Conservation (phyloP, 2,888 invertebrate genomes). For the Eulithis testata region DNA sequence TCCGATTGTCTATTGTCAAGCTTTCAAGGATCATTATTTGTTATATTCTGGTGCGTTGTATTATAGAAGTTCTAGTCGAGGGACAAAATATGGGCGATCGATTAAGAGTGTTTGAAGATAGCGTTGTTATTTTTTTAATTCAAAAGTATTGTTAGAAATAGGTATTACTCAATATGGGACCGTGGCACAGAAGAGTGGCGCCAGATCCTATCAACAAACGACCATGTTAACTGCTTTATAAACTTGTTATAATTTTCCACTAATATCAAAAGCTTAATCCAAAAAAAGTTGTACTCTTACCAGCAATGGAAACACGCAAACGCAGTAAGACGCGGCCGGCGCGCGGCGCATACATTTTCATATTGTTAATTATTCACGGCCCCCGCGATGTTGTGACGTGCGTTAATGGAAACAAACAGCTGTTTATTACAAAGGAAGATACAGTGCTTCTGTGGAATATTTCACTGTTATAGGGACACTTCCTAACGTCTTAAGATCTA, state of each 20-base stretch:
- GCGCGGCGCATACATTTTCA: constrained; percentile 36
- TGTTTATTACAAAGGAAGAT: constrained; percentile 30
- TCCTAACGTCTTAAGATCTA: not conserved
- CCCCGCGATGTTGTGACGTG: constrained; percentile 15
- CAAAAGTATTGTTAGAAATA: too few species aligned
- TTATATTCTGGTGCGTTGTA: too few species aligned
- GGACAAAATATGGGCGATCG: too few species aligned
- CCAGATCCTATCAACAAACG: too few species aligned
- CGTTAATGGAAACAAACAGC: constrained; percentile 28
- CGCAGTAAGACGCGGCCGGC: constrained; percentile 5
- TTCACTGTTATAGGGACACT: constrained; percentile 17
- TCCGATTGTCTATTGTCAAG: not conserved
- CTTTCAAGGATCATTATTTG: too few species aligned
- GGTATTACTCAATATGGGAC: too few species aligned
- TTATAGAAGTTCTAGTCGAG: too few species aligned
- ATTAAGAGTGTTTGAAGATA: too few species aligned
- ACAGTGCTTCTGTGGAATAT: constrained; percentile 17
- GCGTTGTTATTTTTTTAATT: too few species aligned
- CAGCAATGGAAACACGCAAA: constrained; percentile 14
- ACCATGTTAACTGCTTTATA: not conserved
- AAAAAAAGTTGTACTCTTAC: not conserved
- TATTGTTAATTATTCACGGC: constrained; percentile 34
- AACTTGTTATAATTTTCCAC: not conserved
- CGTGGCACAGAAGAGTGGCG: too few species aligned
- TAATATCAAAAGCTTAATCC: not conserved